Evolutionary conservation across 2,113 vertebrate genomes (phyloP).

Genomic region (Dryoscopus gambensis): DNA sequence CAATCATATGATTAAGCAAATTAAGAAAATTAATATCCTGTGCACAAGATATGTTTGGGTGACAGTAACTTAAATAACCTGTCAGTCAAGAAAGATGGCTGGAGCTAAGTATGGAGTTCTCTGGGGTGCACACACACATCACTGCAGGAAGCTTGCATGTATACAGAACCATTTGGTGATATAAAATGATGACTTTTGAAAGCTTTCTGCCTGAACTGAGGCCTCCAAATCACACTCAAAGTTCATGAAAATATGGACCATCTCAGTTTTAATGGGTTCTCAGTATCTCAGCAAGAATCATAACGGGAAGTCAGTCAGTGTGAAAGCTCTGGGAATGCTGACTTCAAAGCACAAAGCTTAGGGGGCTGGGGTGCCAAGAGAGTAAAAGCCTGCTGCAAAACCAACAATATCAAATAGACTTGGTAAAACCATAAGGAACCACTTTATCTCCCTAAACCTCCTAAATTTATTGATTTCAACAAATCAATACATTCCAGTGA

Average conservation of each 20-base stretch:
- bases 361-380: background rate
- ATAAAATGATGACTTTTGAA: background rate
- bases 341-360: background rate
- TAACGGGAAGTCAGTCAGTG: background rate
- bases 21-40: background rate
- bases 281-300: background rate
- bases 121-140: background rate
- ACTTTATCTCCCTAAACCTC: background rate
- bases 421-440: background rate
- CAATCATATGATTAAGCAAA: background rate
- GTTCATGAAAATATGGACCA: background rate
- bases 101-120: background rate
- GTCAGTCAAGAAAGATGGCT: background rate
- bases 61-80: background rate
- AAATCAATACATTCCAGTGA: background rate
- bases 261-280: background rate
- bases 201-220: background rate
- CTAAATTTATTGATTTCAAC: background rate
- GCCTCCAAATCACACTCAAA: background rate
- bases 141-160: background rate
- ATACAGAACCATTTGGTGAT: background rate
- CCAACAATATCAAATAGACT: background rate
- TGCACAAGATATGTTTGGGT: background rate
- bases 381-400: background rate
- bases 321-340: background rate